Evolutionary conservation across 2,888 invertebrate genomes (phyloP), one percentile per base, ranked within the genome.

Genomic region (Linnaemya tessellans): DNA sequence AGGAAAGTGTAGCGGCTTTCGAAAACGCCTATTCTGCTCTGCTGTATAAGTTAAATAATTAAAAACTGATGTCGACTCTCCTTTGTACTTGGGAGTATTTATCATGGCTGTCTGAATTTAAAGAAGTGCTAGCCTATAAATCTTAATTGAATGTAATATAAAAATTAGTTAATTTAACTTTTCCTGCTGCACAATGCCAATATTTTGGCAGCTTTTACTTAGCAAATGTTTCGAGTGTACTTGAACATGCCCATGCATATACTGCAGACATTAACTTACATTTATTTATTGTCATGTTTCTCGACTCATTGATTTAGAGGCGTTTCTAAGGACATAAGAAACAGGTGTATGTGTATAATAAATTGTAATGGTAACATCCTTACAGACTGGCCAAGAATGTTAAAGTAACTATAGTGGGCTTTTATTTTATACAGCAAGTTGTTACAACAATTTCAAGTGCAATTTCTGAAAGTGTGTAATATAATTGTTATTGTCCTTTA

Each of bases 261-360:
- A 25, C 11, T 18, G 1, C 22, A 18, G n/a, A 20, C 35, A 49
- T 35, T 30, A 68, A 54, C 9, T 43, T 15, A 15, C 15, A 7
- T 10, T 35, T 51, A 51, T n/a, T 67, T 38, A 38, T 58, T 35
- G 18, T 56, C 38, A 41, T 38, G 38, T 43, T 64, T 77, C 43
- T 71, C 38, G 11, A 64, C 18, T 43, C 30, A 77, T 77, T 77
- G 82, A 77, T 82, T 77, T 71, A 38, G 3, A 82, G 70, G 70
- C 82, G 70, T 77, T 82, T 10, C 25, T 30, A 18, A 11, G 20
- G 20, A 35, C 11, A 58, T 41, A 56, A 77, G 49, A 25, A 77
- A 41, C 77, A 82, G 82, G 82, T 82, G 77, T 65, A 58, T 64
- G 49, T 54, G 30, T 30, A 30, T 30, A 8, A 46, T 77, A 71